Conservation (phyloP, 2,113 vertebrate species). For the Percina caprodes region DNA sequence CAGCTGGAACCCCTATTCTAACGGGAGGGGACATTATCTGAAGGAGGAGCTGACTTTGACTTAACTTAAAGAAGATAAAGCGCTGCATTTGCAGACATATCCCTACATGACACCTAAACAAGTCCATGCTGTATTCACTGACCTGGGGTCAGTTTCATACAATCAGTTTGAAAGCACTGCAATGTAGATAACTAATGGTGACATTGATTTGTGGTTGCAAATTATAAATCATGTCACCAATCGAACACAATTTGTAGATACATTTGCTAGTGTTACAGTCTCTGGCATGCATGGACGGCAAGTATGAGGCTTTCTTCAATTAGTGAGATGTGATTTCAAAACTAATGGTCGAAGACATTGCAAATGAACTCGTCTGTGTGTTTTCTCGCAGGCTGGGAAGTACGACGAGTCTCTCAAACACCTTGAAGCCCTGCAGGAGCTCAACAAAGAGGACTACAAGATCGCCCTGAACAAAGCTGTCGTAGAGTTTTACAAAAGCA, state of each 20-base stretch:
- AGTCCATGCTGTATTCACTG: neutral
- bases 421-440: conserved; percentile 91
- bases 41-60: too few relatives aligned
- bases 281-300: too few relatives aligned
- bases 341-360: neutral
- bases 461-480: conserved; percentile 94
- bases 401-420: conserved; percentile 93
- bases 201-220: too few relatives aligned
- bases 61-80: too few relatives aligned
- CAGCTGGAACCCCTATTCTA: too few relatives aligned
- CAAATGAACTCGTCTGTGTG: neutral
- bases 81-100: too few relatives aligned
- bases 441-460: conserved; percentile 99
- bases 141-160: neutral
- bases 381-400: conserved; percentile 87
- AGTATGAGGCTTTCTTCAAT: too few relatives aligned
- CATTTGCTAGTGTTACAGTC: neutral
- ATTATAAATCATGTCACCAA: neutral
- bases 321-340: neutral
- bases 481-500: conserved; percentile 95
- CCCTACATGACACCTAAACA: too few relatives aligned
- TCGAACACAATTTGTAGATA: neutral
- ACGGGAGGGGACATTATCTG: too few relatives aligned
- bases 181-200: neutral
- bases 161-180: neutral